Percentiles rank a stretch among this genome's conserved stretches.
Conservation (phyloP, 1,140 invertebrate genomes). For the Drosophila tristis region DNA sequence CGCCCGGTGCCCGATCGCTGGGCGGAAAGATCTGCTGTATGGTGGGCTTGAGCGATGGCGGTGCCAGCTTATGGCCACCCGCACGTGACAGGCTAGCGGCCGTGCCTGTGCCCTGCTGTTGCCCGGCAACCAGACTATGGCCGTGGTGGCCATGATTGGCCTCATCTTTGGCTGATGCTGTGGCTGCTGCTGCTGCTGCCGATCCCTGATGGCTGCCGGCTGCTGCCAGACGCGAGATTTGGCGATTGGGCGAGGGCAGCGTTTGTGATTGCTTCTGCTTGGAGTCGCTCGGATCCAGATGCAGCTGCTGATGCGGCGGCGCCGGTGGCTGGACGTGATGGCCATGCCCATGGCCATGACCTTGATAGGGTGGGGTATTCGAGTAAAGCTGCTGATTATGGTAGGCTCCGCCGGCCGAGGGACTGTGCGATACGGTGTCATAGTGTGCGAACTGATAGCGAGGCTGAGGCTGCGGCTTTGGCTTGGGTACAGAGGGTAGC, state of each 20-base stretch:
- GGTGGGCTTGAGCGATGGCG: slow-evolving; percentile 80
- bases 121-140: slow-evolving; percentile 28
- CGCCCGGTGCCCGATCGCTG: slow-evolving; percentile 67
- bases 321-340: slow-evolving; percentile 63
- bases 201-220: slow-evolving; percentile 36
- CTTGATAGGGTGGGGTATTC: slow-evolving; percentile 66
- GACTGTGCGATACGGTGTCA: slow-evolving; percentile 70
- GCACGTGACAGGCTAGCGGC: slow-evolving; percentile 55
- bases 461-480: slow-evolving; percentile 43
- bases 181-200: not conserved
- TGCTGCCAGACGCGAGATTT: slow-evolving; percentile 75
- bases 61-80: slow-evolving; percentile 55
- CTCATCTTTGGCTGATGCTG: slow-evolving; percentile 71
- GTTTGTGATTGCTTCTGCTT: slow-evolving; percentile 81
- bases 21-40: slow-evolving; percentile 82
- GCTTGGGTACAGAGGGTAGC: slow-evolving; percentile 50
- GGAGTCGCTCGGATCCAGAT: slow-evolving; percentile 68
- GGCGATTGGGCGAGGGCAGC: slow-evolving; percentile 77
- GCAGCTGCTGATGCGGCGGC: slow-evolving; percentile 71
- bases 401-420: slow-evolving; percentile 40
- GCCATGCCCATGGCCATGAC: slow-evolving; percentile 40
- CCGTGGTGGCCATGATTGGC: slow-evolving; percentile 31
- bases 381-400: slow-evolving; percentile 80
- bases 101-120: slow-evolving; percentile 33
- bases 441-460: slow-evolving; percentile 81